phyloP scores from a whole-genome alignment of 2,113 vertebrate species.

The Amphiprion percula region DNA sequence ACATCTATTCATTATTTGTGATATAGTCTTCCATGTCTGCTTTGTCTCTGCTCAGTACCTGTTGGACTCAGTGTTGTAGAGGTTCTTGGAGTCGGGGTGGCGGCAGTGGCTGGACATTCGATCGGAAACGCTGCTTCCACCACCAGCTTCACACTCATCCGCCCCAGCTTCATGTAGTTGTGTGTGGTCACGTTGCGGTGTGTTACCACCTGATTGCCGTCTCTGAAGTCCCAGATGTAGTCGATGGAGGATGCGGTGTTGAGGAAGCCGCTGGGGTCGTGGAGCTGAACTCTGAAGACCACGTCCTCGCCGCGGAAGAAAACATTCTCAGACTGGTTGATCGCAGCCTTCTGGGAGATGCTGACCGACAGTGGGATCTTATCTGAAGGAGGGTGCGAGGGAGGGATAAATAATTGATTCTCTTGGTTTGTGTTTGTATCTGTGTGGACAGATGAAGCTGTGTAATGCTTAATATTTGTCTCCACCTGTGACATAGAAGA shows the following conservation, averaged over 20 bases:
- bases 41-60: constrained; percentile 47
- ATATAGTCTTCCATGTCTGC: background rate
- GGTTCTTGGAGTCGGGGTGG: constrained; percentile 73
- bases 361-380: constrained; percentile 90
- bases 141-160: constrained; percentile 87
- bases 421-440: background rate
- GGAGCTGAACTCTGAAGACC: constrained; percentile 87
- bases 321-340: constrained; percentile 87
- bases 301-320: constrained; percentile 90
- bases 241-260: constrained; percentile 85
- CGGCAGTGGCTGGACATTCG: constrained; percentile 81
- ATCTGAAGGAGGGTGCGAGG: constrained; percentile 79
- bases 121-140: constrained; percentile 89
- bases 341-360: constrained; percentile 90
- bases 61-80: constrained; percentile 54
- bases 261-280: constrained; percentile 94
- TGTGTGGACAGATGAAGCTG: background rate
- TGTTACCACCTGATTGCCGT: constrained; percentile 90
- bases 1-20: background rate
- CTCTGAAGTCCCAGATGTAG: constrained; percentile 93
- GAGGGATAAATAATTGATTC: background rate
- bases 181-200: constrained; percentile 86
- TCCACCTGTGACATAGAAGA: constrained; percentile 91
- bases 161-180: constrained; percentile 86
- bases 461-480: background rate